phyloP scores from a whole-genome alignment of 2,888 invertebrate species.

The Euzetes globulus region DNA sequence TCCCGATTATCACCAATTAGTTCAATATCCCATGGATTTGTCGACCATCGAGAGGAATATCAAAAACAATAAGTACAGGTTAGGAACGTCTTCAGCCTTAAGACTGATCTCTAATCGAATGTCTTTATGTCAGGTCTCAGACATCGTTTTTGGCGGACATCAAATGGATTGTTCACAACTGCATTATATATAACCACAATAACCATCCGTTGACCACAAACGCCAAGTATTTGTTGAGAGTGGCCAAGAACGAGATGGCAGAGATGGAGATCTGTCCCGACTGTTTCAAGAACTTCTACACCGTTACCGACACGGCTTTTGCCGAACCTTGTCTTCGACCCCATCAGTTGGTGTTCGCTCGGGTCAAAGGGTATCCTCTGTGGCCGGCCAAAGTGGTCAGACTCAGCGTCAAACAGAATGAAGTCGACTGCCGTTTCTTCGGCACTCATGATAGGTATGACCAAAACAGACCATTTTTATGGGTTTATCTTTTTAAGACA shows the following conservation, averaged over 20 bases:
- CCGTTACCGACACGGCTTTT: slow-evolving; percentile 8
- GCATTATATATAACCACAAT: slow-evolving; percentile 81
- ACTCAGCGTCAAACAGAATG: slow-evolving; percentile 55
- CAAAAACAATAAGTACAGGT: slow-evolving; percentile 59
- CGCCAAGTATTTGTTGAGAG: slow-evolving; percentile 70
- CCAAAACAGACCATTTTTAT: no score
- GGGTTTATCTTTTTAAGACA: no score
- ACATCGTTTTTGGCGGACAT: slow-evolving; percentile 54
- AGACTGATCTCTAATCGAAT: no score
- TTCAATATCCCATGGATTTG: slow-evolving; percentile 81
- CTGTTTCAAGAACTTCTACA: slow-evolving; percentile 77
- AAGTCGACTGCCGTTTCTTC: slow-evolving; percentile 86
- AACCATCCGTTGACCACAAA: slow-evolving; percentile 65
- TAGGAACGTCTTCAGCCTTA: no score
- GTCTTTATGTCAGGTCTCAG: background rate
- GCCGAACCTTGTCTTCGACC: slow-evolving; percentile 23
- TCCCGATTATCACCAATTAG: slow-evolving; percentile 69
- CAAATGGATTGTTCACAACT: slow-evolving; percentile 90
- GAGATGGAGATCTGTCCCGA: slow-evolving; percentile 90
- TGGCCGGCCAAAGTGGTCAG: slow-evolving; percentile 60
- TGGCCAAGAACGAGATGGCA: slow-evolving; percentile 76
- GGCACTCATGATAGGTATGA: slow-evolving; percentile 70
- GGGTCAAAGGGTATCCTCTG: slow-evolving; percentile 26
- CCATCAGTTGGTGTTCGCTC: slow-evolving; percentile 51
- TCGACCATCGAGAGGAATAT: slow-evolving; percentile 66